phyloP scores from a whole-genome alignment of 2,797 vertebrate genomes.

The Pseudomugil tenellus region DNA sequence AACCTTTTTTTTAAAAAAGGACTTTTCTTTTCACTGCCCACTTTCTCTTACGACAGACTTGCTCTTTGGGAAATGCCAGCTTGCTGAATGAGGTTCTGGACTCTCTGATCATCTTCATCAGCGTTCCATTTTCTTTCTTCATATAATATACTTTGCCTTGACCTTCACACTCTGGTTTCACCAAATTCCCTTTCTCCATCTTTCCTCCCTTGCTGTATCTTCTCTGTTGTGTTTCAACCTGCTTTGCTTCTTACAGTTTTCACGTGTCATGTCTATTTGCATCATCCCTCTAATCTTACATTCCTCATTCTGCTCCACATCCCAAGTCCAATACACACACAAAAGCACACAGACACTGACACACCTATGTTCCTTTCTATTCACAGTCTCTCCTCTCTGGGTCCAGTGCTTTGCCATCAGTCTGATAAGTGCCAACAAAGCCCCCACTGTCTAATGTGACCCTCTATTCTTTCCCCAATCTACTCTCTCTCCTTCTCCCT shows the following conservation, averaged over 20 bases:
- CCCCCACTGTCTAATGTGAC: constrained; percentile 85
- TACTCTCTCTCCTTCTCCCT: constrained; percentile 58
- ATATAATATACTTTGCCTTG: constrained; percentile 80
- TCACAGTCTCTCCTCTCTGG: constrained; percentile 61
- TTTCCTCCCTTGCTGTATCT: constrained; percentile 16
- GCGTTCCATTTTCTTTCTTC: constrained; percentile 77
- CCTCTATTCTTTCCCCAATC: constrained; percentile 64
- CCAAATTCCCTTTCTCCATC: constrained; percentile 47
- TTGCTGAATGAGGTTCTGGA: constrained; percentile 65
- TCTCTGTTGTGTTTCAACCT: constrained; percentile 1
- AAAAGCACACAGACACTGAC: constrained; percentile 29
- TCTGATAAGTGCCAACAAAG: constrained; percentile 94
- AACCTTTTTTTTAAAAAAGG: background rate
- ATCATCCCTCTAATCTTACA: constrained; percentile 42
- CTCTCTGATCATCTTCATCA: constrained; percentile 54
- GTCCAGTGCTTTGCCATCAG: constrained; percentile 69
- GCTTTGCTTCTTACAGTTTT: constrained; percentile 23
- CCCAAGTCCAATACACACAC: constrained; percentile 25
- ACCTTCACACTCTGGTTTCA: constrained; percentile 79
- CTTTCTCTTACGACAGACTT: background rate
- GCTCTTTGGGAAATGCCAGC: constrained; percentile 34
- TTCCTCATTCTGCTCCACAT: constrained; percentile 30
- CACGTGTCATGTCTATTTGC: constrained; percentile 37
- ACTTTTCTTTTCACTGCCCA: constrained; percentile 16
- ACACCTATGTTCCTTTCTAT: constrained; percentile 63